Evolutionary conservation across 2,113 vertebrate species (phyloP).

Genomic region (Urocynchramus pylzowi): DNA sequence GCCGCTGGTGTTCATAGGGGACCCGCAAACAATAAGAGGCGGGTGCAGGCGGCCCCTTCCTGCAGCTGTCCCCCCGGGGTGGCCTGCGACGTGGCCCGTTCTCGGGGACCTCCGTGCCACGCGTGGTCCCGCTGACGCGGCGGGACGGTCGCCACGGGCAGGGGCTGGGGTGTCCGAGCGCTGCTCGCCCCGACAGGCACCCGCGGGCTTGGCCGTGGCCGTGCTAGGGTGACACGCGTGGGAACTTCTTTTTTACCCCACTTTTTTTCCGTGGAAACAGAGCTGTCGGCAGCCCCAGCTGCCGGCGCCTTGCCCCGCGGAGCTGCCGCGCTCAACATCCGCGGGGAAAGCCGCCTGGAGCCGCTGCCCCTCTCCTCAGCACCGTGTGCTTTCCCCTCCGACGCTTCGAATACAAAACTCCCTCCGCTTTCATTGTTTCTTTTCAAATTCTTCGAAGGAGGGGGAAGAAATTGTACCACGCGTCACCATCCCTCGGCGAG

Average conservation of each 20-base stretch:
- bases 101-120: not conserved
- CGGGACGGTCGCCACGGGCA: not conserved
- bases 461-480: not conserved
- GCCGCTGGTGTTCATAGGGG: fast-evolving
- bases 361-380: not conserved
- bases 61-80: too few relatives aligned
- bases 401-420: not conserved
- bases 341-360: not conserved
- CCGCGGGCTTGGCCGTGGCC: not conserved
- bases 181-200: not conserved
- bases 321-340: not conserved
- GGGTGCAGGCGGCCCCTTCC: not conserved
- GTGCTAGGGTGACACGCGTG: not conserved
- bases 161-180: not conserved
- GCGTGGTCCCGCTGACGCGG: not conserved
- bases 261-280: not conserved
- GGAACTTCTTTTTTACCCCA: not conserved
- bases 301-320: not conserved
- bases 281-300: not conserved
- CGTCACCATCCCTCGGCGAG: not conserved
- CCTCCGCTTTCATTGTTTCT: not conserved
- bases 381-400: not conserved
- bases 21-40: not conserved
- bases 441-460: not conserved
- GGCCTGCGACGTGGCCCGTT: fast-evolving